These are phyloP conservation scores for Xenopus borealis DNA, from an alignment of 2,113 vertebrate genomes.

Conservation along the genomic window DNA sequence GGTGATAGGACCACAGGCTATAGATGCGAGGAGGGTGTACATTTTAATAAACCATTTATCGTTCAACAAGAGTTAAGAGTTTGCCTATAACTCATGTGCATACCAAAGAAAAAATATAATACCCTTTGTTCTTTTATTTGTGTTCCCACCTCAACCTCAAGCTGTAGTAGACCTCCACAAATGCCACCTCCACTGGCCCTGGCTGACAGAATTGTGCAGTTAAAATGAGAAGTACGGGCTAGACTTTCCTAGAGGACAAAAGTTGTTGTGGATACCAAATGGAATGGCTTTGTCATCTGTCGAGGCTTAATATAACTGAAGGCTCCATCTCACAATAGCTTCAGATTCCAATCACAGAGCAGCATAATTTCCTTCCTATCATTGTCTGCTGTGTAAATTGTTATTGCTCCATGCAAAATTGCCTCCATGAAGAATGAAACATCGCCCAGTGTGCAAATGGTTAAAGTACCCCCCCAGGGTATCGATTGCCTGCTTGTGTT, in stretches of 20 bases:
- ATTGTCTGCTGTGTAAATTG: constrained; percentile 24
- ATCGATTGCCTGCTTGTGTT: constrained; percentile 73
- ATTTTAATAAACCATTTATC: no score
- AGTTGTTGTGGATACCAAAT: constrained; percentile 60
- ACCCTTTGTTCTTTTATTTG: no score
- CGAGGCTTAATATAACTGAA: constrained; percentile 57
- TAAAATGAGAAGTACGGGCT: no score
- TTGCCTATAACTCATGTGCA: no score
- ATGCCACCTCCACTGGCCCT: no score
- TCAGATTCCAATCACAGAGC: constrained; percentile 66
- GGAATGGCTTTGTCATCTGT: constrained; percentile 49
- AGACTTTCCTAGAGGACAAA: constrained; percentile 50
- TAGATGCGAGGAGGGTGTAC: no score
- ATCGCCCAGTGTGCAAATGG: constrained; percentile 85
- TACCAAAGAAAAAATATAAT: no score
- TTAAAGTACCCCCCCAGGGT: constrained; percentile 73
- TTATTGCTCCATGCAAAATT: constrained; percentile 86
- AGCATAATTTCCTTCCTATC: constrained; percentile 50
- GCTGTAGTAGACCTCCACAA: no score
- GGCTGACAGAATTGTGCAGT: no score
- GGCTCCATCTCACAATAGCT: constrained; percentile 55
- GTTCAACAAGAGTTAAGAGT: no score
- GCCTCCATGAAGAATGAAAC: constrained; percentile 80
- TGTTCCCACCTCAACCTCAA: no score
- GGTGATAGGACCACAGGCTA: no score